A percentile compares a stretch with the other conserved stretches of the same genome.
Evolutionary conservation across 2,797 vertebrate genomes (phyloP).

Genomic region (Sebastes minor): DNA sequence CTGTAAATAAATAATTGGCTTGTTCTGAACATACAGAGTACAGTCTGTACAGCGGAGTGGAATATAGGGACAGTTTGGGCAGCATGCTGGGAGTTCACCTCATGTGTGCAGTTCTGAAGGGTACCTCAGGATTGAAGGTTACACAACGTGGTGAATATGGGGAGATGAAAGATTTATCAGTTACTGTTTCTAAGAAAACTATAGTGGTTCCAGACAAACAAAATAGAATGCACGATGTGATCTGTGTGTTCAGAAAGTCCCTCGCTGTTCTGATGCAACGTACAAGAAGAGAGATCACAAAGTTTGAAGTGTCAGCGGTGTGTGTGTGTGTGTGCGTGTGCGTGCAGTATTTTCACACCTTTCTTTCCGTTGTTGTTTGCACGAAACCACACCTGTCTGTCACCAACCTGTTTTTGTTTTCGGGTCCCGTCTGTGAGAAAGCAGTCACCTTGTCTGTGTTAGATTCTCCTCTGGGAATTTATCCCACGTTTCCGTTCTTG

Average conservation of each 20-base stretch:
- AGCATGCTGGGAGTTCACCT: constrained; percentile 37
- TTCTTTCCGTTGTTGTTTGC: background rate
- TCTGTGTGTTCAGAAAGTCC: background rate
- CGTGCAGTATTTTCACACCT: background rate
- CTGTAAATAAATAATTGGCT: constrained; percentile 71
- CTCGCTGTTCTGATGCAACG: background rate
- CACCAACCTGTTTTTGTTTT: constrained; percentile 29
- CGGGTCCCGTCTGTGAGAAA: constrained; percentile 4
- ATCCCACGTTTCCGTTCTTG: constrained; percentile 1
- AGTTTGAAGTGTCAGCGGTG: background rate
- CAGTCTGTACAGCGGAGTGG: constrained; percentile 18
- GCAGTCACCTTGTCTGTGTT: constrained; percentile 16
- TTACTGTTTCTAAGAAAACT: constrained; percentile 16
- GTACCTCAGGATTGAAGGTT: constrained; percentile 14
- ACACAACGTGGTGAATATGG: constrained; percentile 10
- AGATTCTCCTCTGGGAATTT: constrained; percentile 23
- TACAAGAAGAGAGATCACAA: background rate
- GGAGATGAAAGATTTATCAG: constrained; percentile 25
- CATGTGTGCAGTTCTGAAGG: constrained; percentile 5
- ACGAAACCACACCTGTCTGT: constrained; percentile 26
- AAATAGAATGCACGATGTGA: constrained; percentile 2
- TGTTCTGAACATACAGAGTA: constrained; percentile 30
- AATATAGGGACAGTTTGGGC: constrained; percentile 5
- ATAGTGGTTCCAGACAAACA: background rate
- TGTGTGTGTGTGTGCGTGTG: background rate